Evolutionary conservation across 2,797 vertebrate genomes (phyloP).

Genomic region (Buceros bicornis): DNA sequence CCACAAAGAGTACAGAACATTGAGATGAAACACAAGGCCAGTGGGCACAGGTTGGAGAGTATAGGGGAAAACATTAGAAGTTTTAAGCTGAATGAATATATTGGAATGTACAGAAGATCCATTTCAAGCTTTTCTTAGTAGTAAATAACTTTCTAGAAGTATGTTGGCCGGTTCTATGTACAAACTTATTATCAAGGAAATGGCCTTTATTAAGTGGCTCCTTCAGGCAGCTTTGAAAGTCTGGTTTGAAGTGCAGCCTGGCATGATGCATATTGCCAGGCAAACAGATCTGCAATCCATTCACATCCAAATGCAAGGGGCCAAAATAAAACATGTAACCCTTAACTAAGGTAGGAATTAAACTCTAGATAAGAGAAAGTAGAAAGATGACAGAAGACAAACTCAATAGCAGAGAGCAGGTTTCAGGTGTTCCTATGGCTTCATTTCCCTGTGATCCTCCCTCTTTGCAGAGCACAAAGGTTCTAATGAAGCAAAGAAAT

Average conservation of each 20-base stretch:
- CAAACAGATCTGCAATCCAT: neutral
- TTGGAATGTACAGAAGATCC: neutral
- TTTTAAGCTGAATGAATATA: neutral
- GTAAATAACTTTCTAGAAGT: neutral
- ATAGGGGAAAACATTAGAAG: neutral
- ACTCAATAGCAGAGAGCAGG: neutral
- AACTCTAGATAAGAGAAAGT: neutral
- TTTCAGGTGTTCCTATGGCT: neutral
- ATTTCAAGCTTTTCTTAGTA: neutral
- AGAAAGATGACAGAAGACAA: neutral
- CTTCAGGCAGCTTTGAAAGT: neutral
- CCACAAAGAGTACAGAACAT: neutral
- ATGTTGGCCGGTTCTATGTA: neutral
- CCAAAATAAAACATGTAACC: neutral
- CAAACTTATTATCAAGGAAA: neutral
- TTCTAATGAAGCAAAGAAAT: neutral
- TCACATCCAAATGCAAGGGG: neutral
- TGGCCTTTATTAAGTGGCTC: neutral
- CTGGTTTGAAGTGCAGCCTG: neutral
- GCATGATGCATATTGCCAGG: neutral
- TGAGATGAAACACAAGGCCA: neutral
- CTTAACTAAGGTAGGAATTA: neutral
- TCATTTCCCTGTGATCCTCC: neutral
- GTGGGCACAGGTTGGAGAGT: neutral
- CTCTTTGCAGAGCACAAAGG: neutral